These are phyloP conservation scores for Hirtodrosophila confusa DNA, from an alignment of 2,888 invertebrate genomes.

Conservation along the genomic window DNA sequence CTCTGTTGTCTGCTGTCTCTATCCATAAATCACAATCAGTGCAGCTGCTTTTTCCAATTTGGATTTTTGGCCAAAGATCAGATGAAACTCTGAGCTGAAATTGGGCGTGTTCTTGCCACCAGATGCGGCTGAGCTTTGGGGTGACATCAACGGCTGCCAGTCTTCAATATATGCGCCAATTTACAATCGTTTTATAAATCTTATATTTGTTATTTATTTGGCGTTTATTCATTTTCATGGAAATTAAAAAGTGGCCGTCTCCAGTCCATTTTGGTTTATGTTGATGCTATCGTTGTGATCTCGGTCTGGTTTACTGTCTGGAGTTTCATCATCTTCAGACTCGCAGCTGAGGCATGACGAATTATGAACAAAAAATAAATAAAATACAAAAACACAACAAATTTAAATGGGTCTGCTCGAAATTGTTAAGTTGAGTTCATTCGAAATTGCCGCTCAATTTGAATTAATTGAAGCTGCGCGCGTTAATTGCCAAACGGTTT, in stretches of 20 bases:
- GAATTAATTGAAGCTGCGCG: conserved; percentile 58
- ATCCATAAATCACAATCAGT: conserved; percentile 43
- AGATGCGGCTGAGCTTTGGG: conserved; percentile 34
- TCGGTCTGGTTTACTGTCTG: conserved; percentile 19
- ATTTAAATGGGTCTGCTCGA: conserved; percentile 28
- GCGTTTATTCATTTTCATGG: conserved; percentile 45
- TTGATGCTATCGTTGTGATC: conserved; percentile 27
- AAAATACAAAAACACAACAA: conserved; percentile 7
- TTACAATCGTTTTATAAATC: conserved; percentile 47
- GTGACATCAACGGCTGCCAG: conserved; percentile 55
- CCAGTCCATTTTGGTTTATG: conserved; percentile 3
- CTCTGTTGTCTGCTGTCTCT: too few species aligned
- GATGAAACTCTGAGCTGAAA: conserved; percentile 14
- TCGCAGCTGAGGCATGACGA: conserved; percentile 55
- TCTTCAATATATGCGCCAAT: conserved; percentile 54
- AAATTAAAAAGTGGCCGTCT: conserved; percentile 56
- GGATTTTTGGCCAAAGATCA: conserved; percentile 23
- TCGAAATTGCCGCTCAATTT: conserved; percentile 58
- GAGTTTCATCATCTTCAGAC: conserved; percentile 59
- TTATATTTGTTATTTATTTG: conserved; percentile 9
- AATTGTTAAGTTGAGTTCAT: conserved; percentile 31
- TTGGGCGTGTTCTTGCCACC: too few species aligned
- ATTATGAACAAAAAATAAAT: conserved; percentile 2
- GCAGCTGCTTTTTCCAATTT: conserved; percentile 19
- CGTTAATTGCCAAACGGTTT: conserved; percentile 50